These are phyloP conservation scores for Trisateles emortualis DNA, from an alignment of 2,888 invertebrate genomes.

Conservation along the genomic window DNA sequence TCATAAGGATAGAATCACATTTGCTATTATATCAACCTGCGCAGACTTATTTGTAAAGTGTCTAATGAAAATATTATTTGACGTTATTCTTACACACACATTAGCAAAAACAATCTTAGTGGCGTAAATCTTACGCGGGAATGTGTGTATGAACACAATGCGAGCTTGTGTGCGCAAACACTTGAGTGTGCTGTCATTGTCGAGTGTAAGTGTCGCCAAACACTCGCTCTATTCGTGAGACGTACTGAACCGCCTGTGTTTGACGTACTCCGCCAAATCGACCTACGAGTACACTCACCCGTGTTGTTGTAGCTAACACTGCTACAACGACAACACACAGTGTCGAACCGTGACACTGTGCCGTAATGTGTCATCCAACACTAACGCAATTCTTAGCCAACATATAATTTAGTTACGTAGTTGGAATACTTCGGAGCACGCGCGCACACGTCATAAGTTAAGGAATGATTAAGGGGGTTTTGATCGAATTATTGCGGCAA, in stretches of 20 bases:
- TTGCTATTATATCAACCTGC: neutral
- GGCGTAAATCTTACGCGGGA: slow-evolving; percentile 63
- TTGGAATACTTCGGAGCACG: slow-evolving; percentile 45
- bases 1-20: neutral
- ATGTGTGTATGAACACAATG: slow-evolving; percentile 58
- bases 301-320: slow-evolving; percentile 43
- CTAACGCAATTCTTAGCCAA: slow-evolving; percentile 42
- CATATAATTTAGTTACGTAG: slow-evolving; percentile 45
- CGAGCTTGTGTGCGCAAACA: slow-evolving; percentile 61
- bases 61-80: slow-evolving; percentile 7
- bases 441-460: slow-evolving; percentile 43
- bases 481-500: slow-evolving; percentile 60
- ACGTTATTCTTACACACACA: slow-evolving; percentile 7
- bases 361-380: slow-evolving; percentile 41
- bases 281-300: slow-evolving; percentile 61
- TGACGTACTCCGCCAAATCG: slow-evolving; percentile 69
- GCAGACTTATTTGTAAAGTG: neutral
- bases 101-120: slow-evolving; percentile 42
- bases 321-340: slow-evolving; percentile 35
- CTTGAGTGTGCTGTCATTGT: slow-evolving; percentile 62
- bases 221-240: slow-evolving; percentile 59
- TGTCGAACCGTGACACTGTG: slow-evolving; percentile 34
- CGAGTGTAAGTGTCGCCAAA: slow-evolving; percentile 67
- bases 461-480: slow-evolving; percentile 61
- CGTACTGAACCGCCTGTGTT: slow-evolving; percentile 65